A percentile compares a stretch with the other conserved stretches of the same genome.
Evolutionary conservation across 2,113 vertebrate species (phyloP).

Genomic region (Probosciger aterrimus): DNA sequence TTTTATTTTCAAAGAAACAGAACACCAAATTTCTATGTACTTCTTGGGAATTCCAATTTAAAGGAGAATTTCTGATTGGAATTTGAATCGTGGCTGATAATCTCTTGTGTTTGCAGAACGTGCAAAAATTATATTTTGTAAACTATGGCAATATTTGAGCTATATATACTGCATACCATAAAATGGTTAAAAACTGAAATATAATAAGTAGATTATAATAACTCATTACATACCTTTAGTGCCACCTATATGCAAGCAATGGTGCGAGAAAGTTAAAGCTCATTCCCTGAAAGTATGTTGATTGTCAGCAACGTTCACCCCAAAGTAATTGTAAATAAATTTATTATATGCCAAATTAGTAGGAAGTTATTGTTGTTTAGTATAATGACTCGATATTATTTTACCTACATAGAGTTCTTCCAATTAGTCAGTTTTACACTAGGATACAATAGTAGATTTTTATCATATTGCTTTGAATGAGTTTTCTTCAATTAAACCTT

Average conservation of each 20-base stretch:
- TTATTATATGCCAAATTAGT: background rate
- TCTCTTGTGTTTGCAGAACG: background rate
- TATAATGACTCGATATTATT: background rate
- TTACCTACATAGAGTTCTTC: background rate
- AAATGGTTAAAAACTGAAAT: background rate
- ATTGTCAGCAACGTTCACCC: background rate
- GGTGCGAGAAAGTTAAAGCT: background rate
- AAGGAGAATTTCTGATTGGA: background rate
- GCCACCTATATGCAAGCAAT: background rate
- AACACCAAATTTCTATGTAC: background rate
- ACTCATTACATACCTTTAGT: background rate
- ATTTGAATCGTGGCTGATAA: background rate
- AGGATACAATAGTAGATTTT: background rate
- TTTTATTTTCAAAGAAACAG: background rate
- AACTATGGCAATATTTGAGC: background rate
- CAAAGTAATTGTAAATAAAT: background rate
- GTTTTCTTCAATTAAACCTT: background rate
- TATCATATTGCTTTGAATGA: background rate
- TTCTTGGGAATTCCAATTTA: background rate
- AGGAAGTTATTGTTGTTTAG: background rate
- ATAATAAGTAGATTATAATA: background rate
- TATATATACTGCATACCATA: background rate
- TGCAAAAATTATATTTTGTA: background rate
- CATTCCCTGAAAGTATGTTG: background rate
- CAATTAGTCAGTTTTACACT: background rate